Base-by-base conservation (phyloP, 1,140 invertebrate genomes). In the Fopius arisanus region DNA sequence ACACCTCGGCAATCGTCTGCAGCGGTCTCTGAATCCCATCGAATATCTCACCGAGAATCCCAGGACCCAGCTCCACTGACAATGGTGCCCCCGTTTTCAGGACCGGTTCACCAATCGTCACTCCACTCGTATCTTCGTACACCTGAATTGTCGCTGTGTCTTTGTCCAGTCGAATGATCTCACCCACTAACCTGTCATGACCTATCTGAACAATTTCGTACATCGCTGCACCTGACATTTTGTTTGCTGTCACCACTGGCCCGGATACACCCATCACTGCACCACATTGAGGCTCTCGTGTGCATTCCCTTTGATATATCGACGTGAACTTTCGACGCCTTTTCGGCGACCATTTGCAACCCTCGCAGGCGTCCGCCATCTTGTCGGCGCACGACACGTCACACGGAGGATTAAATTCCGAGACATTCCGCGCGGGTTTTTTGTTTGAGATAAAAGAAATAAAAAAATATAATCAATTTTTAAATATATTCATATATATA, bases 61-160 rank as follows among this genome's bases (percentile, higher is more conserved):
- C 95, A 28, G 95, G 95, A 12, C 94, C 95, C 6, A 96, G 87
- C 82, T 96, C 95, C 3, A 96, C 94, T 4, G 94, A 96, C 0
- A 96, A 84, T 0, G 95, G 95, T 78, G 94, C 94, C 0, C 94
- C 94, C 19, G 95, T 96, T 78, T 93, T 87, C 26, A 93, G 82
- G 7, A 96, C 94, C 14, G 94, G 94, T 87, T 96, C 95, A 16
- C 95, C 95, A 16, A 96, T 94, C 41, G 94, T 95, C 1, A 96
- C 92, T 80, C 95, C 95, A 74, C 93, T 94, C 31, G 95, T 96
- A 73, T 96, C 95, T 87, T 96, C 95, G 80, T 96, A 96, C 7
- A 96, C 95, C 75, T 88, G 83, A 43, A 88, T 81, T 16, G 84
- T 87, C 28, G 84, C 86, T 74, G 78, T 81, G 10, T 86, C 82